phyloP scores from a whole-genome alignment of 2,797 vertebrate genomes.

The Gymnocypris eckloni region DNA sequence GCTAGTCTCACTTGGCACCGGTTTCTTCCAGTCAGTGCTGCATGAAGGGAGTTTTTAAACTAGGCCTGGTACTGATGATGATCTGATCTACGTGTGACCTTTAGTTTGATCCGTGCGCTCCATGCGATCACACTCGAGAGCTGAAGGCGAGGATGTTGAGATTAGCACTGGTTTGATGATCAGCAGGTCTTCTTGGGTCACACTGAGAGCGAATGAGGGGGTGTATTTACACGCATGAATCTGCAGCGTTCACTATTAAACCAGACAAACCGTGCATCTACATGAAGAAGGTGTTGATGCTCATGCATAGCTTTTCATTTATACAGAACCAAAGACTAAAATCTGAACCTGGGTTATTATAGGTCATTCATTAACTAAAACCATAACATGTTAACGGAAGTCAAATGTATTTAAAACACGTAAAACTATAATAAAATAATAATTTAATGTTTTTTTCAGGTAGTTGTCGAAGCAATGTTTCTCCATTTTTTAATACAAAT shows the following conservation, averaged over 20 bases:
- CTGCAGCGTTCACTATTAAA: background rate
- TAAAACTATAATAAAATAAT: too few relatives aligned
- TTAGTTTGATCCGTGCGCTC: background rate
- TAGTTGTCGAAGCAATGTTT: too few relatives aligned
- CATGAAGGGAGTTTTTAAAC: background rate
- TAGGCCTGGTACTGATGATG: background rate
- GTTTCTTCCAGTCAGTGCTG: background rate
- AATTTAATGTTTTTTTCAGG: background rate
- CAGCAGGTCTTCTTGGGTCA: slow-evolving; percentile 24
- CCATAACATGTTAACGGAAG: background rate
- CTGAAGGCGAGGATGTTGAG: slow-evolving; percentile 27
- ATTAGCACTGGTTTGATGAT: slow-evolving; percentile 25
- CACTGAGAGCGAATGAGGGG: background rate
- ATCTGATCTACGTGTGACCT: background rate
- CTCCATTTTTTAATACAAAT: too few relatives aligned
- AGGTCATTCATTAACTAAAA: background rate
- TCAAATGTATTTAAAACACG: too few relatives aligned
- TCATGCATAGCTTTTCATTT: background rate
- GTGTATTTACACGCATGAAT: background rate
- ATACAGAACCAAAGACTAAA: background rate
- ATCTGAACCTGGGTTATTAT: background rate
- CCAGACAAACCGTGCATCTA: background rate
- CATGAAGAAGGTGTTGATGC: background rate
- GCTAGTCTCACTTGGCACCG: background rate
- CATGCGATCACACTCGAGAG: background rate